Conservation (phyloP, 1,140 invertebrate species). For the Piezodorus guildinii region DNA sequence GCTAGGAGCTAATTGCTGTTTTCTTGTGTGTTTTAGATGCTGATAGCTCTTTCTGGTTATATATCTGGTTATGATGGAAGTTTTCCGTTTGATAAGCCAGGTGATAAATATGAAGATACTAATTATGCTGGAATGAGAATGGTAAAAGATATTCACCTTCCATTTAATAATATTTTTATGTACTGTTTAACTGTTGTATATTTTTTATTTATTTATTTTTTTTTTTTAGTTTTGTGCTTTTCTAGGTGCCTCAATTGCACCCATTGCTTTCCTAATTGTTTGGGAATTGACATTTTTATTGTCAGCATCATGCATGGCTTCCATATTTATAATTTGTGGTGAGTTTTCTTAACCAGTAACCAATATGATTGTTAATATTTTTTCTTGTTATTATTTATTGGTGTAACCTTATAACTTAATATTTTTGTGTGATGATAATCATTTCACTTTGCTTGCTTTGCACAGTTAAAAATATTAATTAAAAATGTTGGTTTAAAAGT, state of each 20-base stretch:
- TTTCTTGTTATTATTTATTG: no score
- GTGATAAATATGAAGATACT: conserved; percentile 81
- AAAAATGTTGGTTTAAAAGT: no score
- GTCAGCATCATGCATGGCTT: conserved; percentile 60
- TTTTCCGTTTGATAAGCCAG: conserved; percentile 92
- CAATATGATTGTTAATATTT: no score
- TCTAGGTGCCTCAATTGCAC: conserved; percentile 76
- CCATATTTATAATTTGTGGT: conserved; percentile 79
- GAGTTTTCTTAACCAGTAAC: conserved; percentile 31
- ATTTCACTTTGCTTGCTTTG: no score
- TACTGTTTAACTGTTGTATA: conserved; percentile 8
- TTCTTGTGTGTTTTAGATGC: conserved; percentile 56
- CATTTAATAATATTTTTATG: conserved; percentile 18
- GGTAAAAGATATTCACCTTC: conserved; percentile 40
- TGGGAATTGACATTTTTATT: conserved; percentile 81
- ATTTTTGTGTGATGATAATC: no score
- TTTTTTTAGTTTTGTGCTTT: conserved; percentile 79
- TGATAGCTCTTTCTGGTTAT: conserved; percentile 84
- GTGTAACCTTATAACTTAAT: no score
- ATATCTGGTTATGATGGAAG: conserved; percentile 91
- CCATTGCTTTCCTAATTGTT: conserved; percentile 73
- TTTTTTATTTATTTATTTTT: conserved; percentile 11
- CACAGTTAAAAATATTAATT: no score
- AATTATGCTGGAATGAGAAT: conserved; percentile 90
- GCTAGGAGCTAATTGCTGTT: neutral